Base-by-base conservation (phyloP, 2,797 vertebrate species). In the Sarcoramphus papa region DNA sequence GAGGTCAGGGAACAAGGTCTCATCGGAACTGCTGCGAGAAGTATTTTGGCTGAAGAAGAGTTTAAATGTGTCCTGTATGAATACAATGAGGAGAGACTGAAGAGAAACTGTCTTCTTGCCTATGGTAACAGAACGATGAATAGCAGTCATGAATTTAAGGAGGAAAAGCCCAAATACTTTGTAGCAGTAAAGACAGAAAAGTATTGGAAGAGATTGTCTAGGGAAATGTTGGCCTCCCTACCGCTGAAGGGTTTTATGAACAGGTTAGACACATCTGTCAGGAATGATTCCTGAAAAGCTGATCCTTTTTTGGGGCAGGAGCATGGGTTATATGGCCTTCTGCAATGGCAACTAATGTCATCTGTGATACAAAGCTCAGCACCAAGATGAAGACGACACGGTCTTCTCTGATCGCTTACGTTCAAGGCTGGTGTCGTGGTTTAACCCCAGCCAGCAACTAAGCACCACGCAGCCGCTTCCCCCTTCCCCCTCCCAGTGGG, bases 1-100 rank as follows among this genome's bases (percentile, higher is more conserved):
- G 57, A 86, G 83, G 73, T 75, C 62, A 86, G 92, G 96, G 94
- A 88, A 95, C 90, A 95, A 91, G 76, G 62, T 62, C 73, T 95
- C 73, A 78, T 21, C 7, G 6, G 69, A 96, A 73, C 4, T 30
- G 37, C 81, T 87, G 77, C 0, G 3, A 92, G 90, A 57, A 88
- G 23, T 23, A 43, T 83, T 92, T 70, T 80, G 62, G 90, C 76
- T 4, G 2, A 47, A 76, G 76, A 57, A 56, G 19, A 25, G 19
- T 57, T 24, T 51, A 54, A 73, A 67, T 41, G 57, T 47, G 69
- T 63, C 79, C 88, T 88, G 79, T n/a, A 22, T 28, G 24, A 73
- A 84, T 18, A 37, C 33, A 77, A 18, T 27, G 56, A 74, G n/a
- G 51, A 78, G 31, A 79, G 63, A 45, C 37, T 41, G 30, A 63